Percentiles rank a stretch among this genome's conserved stretches.
These are phyloP conservation scores for Psephotus haematonotus DNA, from an alignment of 2,113 vertebrate species.

Conservation along the genomic window DNA sequence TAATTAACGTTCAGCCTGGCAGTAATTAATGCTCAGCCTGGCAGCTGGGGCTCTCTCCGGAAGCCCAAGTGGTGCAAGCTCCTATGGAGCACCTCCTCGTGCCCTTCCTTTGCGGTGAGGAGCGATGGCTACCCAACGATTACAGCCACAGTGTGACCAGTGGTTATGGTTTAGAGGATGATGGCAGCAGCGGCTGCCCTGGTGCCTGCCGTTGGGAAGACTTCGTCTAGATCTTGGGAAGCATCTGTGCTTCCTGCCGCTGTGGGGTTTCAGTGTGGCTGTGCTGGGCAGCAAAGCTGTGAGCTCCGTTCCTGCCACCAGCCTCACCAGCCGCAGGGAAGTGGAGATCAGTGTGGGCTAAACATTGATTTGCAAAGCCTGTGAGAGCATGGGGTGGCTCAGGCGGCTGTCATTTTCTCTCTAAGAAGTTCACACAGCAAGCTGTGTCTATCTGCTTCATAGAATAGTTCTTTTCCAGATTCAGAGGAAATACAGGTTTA, in stretches of 20 bases:
- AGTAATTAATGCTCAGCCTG: not conserved
- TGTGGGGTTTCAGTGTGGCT: not conserved
- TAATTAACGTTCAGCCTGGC: not conserved
- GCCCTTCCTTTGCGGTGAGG: not conserved
- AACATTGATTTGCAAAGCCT: not conserved
- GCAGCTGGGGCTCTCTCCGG: not conserved
- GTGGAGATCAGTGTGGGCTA: fast-evolving
- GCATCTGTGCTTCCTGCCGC: conserved; percentile 3
- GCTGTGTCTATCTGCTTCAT: not conserved
- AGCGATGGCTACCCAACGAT: fast-evolving
- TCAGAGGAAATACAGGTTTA: not conserved
- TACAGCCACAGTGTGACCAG: fast-evolving
- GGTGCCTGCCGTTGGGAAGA: not conserved
- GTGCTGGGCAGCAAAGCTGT: not conserved
- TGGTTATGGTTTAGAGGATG: fast-evolving
- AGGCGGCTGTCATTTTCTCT: not conserved
- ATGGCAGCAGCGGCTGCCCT: fast-evolving
- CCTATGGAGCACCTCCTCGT: not conserved
- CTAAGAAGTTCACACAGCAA: not conserved
- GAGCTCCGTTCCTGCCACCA: not conserved
- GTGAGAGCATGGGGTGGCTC: not conserved
- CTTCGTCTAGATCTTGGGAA: not conserved
- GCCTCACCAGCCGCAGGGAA: not conserved
- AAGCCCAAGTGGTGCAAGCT: fast-evolving
- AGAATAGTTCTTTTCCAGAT: not conserved